A percentile compares a stretch with the other conserved stretches of the same genome.
phyloP scores from a whole-genome alignment of 2,888 invertebrate species.

The Kuschelorhynchus macadamiae region DNA sequence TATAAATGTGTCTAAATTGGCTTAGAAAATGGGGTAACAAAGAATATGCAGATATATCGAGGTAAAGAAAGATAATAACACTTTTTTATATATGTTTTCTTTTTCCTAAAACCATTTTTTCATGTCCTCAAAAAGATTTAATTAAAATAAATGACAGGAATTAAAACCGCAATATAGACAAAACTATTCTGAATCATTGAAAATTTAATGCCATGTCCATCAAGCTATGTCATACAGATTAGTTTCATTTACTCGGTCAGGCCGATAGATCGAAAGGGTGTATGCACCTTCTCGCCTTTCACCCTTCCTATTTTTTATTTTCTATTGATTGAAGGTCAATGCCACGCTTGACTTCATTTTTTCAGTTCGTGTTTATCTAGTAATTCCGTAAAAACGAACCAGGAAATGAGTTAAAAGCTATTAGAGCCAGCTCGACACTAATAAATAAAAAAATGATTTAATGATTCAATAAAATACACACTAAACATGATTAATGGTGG shows the following conservation, averaged over 20 bases:
- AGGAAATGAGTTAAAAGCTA: constrained; percentile 33
- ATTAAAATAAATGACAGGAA: no score
- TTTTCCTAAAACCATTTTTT: no score
- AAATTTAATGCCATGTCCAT: constrained; percentile 15
- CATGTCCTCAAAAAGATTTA: no score
- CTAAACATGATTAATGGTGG: constrained; percentile 23
- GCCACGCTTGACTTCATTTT: constrained; percentile 54
- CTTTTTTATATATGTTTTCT: no score
- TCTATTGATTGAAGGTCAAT: constrained; percentile 59
- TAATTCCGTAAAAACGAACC: constrained; percentile 34
- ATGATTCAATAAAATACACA: constrained; percentile 9
- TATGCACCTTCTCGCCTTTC: constrained; percentile 48
- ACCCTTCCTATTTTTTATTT: constrained; percentile 57
- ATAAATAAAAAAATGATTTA: constrained; percentile 30
- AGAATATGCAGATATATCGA: no score
- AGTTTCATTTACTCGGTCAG: constrained; percentile 36
- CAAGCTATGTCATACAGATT: constrained; percentile 25
- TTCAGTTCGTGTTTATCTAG: constrained; percentile 43
- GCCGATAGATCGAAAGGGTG: constrained; percentile 53
- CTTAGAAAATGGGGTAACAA: no score
- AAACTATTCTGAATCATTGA: no score
- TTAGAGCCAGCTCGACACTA: constrained; percentile 8
- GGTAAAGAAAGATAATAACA: no score
- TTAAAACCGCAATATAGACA: no score
- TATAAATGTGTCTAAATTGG: no score